Conservation (phyloP, 2,888 invertebrate genomes). For the Trichacis sp. region DNA sequence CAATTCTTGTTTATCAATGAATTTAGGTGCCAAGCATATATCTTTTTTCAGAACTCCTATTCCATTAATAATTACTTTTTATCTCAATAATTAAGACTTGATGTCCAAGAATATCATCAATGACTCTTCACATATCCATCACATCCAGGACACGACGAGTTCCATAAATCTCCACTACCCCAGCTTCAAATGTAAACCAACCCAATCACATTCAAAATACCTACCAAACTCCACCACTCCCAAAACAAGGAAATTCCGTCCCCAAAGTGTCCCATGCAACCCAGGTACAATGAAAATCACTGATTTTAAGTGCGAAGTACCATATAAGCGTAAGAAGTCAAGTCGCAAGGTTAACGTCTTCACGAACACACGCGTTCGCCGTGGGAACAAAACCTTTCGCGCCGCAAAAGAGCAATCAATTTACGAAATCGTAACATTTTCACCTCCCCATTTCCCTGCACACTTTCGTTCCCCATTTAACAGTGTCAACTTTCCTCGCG, state of each 20-base stretch:
- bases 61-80: too few relatives aligned
- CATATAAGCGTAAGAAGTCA: slow-evolving; percentile 40
- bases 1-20: too few relatives aligned
- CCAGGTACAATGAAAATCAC: slow-evolving; percentile 32
- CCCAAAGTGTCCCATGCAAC: slow-evolving; percentile 6
- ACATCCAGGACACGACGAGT: too few relatives aligned
- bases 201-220: too few relatives aligned
- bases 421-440: slow-evolving; percentile 29
- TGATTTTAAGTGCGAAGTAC: slow-evolving; percentile 43
- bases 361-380: slow-evolving; percentile 25
- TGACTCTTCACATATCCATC: too few relatives aligned
- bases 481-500: too few relatives aligned
- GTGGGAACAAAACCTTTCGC: slow-evolving; percentile 42
- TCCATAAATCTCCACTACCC: background rate
- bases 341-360: slow-evolving; percentile 44
- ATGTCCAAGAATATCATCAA: too few relatives aligned
- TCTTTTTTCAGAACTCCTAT: too few relatives aligned
- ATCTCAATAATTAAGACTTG: too few relatives aligned
- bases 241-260: background rate
- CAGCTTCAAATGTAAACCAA: too few relatives aligned
- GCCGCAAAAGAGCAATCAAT: slow-evolving; percentile 29
- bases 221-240: too few relatives aligned
- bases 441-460: background rate
- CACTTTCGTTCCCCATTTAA: background rate
- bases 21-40: too few relatives aligned